A percentile compares a stretch with the other conserved stretches of the same genome.
These are phyloP conservation scores for Thecophora atra DNA, from an alignment of 2,888 invertebrate genomes.

Conservation along the genomic window DNA sequence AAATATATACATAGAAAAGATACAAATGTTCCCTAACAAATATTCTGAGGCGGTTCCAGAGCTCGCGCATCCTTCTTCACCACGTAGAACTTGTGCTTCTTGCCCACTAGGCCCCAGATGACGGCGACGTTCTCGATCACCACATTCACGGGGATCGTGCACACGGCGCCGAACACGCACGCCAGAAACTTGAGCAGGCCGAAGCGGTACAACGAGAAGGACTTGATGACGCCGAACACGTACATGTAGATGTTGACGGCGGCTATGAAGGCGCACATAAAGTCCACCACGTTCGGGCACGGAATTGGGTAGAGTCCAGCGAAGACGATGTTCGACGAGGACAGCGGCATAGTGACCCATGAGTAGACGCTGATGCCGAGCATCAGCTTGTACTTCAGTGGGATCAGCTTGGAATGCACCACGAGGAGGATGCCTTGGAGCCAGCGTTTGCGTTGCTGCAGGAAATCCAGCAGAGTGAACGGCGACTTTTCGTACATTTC, in stretches of 20 bases:
- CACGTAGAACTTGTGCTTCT: conserved; percentile 96
- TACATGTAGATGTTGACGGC: conserved; percentile 98
- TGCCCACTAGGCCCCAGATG: conserved; percentile 91
- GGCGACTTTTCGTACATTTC: conserved; percentile 99
- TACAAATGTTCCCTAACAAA: conserved; percentile 21
- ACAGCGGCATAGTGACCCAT: conserved; percentile 94
- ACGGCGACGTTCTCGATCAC: conserved; percentile 95
- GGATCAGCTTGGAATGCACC: conserved; percentile 86
- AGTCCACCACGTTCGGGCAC: conserved; percentile 83
- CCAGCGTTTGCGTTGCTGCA: conserved; percentile 97
- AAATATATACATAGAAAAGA: conserved; percentile 30
- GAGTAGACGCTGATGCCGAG: conserved; percentile 91
- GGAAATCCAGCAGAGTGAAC: conserved; percentile 92
- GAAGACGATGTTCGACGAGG: conserved; percentile 87
- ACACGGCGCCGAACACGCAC: conserved; percentile 85
- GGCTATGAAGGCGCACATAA: conserved; percentile 89
- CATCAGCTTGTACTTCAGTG: conserved; percentile 80
- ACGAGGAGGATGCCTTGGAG: conserved; percentile 90
- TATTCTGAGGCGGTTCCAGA: conserved; percentile 62
- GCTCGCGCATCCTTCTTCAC: conserved; percentile 90
- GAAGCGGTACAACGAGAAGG: conserved; percentile 88
- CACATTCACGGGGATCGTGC: conserved; percentile 92
- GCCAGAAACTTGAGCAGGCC: conserved; percentile 81
- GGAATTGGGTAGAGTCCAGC: conserved; percentile 88
- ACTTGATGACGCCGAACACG: conserved; percentile 96